Conservation (phyloP, 2,797 vertebrate genomes). For the Enteromius trimaculatus region DNA sequence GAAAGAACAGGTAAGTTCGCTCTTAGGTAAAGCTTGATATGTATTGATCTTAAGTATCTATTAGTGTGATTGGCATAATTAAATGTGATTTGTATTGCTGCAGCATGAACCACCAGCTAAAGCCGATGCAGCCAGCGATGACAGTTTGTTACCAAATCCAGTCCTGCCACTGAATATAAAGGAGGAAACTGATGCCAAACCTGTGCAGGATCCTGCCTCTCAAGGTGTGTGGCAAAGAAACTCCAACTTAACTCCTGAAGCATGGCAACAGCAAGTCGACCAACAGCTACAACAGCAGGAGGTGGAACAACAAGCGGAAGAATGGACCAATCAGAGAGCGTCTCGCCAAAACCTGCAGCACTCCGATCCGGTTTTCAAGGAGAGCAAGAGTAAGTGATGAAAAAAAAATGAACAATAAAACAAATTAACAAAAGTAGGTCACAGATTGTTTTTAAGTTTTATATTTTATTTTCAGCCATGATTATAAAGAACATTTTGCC, state of each 20-base stretch:
- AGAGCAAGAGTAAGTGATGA: constrained; percentile 79
- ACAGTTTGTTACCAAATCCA: constrained; percentile 69
- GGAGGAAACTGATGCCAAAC: constrained; percentile 64
- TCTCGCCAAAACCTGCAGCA: constrained; percentile 61
- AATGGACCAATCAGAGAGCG: constrained; percentile 67
- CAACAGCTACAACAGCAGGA: constrained; percentile 77
- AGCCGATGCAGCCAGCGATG: constrained; percentile 59
- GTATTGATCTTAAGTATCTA: neutral
- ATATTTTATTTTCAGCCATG: constrained; percentile 79
- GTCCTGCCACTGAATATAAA: constrained; percentile 62
- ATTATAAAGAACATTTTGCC: constrained; percentile 93
- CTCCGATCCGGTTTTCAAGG: constrained; percentile 74
- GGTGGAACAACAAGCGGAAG: constrained; percentile 69
- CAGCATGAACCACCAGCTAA: constrained; percentile 70
- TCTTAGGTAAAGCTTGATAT: neutral
- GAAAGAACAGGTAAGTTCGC: constrained; percentile 70
- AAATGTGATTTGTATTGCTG: constrained; percentile 15
- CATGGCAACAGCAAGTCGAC: constrained; percentile 84
- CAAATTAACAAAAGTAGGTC: neutral
- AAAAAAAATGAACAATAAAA: no score
- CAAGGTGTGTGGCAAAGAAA: constrained; percentile 75
- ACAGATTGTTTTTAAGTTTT: neutral
- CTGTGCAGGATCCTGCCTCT: constrained; percentile 58
- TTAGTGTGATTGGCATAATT: neutral
- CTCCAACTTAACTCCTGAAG: constrained; percentile 81